Percentiles rank a stretch among this genome's conserved stretches.
These are phyloP conservation scores for Philereme vetulata DNA, from an alignment of 2,888 invertebrate genomes.

Conservation along the genomic window DNA sequence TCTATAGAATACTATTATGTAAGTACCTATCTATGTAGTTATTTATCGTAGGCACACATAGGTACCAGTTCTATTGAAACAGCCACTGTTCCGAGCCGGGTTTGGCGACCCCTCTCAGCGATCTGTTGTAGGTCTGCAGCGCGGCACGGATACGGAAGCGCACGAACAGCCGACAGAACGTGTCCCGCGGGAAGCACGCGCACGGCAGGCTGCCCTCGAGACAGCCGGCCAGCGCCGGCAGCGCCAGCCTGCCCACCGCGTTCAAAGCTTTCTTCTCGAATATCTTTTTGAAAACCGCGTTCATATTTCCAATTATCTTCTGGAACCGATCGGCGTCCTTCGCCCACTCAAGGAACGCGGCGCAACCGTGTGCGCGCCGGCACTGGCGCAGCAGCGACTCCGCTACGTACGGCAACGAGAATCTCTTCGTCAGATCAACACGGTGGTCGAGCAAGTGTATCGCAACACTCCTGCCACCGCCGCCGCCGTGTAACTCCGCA, in stretches of 20 bases:
- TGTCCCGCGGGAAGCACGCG: slow-evolving; percentile 27
- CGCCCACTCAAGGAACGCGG: slow-evolving; percentile 9
- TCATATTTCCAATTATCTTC: slow-evolving; percentile 7
- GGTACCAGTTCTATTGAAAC: slow-evolving; percentile 1
- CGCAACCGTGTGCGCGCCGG: slow-evolving; percentile 21
- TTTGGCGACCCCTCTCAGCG: slow-evolving; percentile 3
- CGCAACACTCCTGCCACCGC: neutral
- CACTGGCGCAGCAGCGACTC: slow-evolving; percentile 10
- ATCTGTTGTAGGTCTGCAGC: slow-evolving; percentile 16
- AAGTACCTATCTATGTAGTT: slow-evolving; percentile 1
- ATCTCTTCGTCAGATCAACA: neutral
- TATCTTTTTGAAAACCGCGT: slow-evolving; percentile 9
- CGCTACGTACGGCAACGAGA: slow-evolving; percentile 2
- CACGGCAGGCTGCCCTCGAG: slow-evolving; percentile 13
- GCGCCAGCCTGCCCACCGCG: slow-evolving; percentile 12
- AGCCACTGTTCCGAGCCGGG: slow-evolving; percentile 12
- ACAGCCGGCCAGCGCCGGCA: slow-evolving; percentile 14
- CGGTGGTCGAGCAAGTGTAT: slow-evolving; percentile 10
- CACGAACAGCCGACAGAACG: slow-evolving; percentile 20
- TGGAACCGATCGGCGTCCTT: slow-evolving; percentile 2
- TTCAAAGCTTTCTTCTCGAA: slow-evolving; percentile 4
- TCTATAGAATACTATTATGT: slow-evolving; percentile 10
- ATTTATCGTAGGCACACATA: neutral
- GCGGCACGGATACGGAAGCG: slow-evolving; percentile 26
- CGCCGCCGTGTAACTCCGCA: slow-evolving; percentile 7